Evolutionary conservation across 2,113 vertebrate species (phyloP).

Genomic region (Sinosuthora webbiana): DNA sequence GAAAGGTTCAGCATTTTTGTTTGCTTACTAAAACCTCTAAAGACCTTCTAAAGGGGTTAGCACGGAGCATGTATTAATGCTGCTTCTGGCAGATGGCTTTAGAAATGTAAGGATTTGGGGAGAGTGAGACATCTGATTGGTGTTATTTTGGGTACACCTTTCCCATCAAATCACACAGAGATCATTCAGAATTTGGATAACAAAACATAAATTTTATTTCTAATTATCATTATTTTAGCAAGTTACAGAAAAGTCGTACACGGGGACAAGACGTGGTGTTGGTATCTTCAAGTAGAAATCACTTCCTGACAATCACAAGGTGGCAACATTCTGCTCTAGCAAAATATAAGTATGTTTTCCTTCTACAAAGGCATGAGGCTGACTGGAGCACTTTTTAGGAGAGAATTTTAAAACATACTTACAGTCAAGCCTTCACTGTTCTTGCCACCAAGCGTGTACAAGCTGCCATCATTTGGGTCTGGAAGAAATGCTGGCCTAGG

Average conservation of each 20-base stretch:
- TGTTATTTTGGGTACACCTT: neutral
- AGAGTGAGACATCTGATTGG: neutral
- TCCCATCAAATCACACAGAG: neutral
- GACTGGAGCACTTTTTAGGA: neutral
- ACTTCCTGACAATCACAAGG: neutral
- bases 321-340: neutral
- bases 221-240: neutral
- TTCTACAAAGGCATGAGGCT: neutral
- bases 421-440: slow-evolving; percentile 94
- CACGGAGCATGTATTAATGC: neutral
- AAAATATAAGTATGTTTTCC: neutral
- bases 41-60: neutral
- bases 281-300: neutral
- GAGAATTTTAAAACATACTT: slow-evolving; percentile 53
- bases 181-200: neutral
- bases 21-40: neutral
- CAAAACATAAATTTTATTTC: neutral
- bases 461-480: slow-evolving; percentile 95
- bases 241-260: neutral
- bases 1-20: neutral
- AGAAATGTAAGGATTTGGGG: neutral
- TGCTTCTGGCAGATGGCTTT: neutral
- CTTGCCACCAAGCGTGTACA: slow-evolving; percentile 94
- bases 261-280: neutral
- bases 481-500: slow-evolving; percentile 94